Evolutionary conservation across 2,797 vertebrate genomes (phyloP).

Genomic region (Neosalanx taihuensis): DNA sequence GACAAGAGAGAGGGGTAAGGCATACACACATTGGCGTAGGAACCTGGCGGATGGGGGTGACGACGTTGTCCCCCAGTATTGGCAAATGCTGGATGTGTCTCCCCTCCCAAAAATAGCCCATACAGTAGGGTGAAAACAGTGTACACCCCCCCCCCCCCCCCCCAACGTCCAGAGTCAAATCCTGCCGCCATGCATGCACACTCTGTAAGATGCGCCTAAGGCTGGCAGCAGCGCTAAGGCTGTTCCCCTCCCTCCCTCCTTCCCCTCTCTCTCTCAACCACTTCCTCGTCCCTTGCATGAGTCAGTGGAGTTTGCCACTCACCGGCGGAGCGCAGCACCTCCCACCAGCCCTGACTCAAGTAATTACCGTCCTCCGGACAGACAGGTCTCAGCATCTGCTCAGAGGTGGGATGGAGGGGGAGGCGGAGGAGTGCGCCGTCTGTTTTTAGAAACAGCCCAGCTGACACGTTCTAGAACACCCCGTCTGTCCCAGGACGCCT

Average conservation of each 20-base stretch:
- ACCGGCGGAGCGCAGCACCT: slow-evolving; percentile 56
- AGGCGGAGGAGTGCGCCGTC: slow-evolving; percentile 2
- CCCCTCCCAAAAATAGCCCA: no score
- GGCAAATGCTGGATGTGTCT: no score
- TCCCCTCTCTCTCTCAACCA: slow-evolving; percentile 31
- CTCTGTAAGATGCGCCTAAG: no score
- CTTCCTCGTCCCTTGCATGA: slow-evolving; percentile 47
- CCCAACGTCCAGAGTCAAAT: no score
- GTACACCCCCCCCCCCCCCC: no score
- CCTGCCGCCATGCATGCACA: no score
- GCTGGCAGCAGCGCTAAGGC: no score
- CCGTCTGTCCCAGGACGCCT: slow-evolving; percentile 38
- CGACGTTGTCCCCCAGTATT: no score
- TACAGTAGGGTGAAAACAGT: no score
- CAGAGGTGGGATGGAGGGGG: background rate
- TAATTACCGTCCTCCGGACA: slow-evolving; percentile 65
- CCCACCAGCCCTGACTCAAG: slow-evolving; percentile 63
- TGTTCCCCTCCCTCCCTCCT: slow-evolving; percentile 29
- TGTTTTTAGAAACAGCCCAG: slow-evolving; percentile 71
- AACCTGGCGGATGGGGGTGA: no score
- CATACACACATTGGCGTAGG: no score
- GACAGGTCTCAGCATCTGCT: slow-evolving; percentile 67
- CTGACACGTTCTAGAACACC: slow-evolving; percentile 52
- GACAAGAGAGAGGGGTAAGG: no score
- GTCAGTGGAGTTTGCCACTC: slow-evolving; percentile 63